phyloP scores from a whole-genome alignment of 2,113 vertebrate genomes.

The Protobothrops flavoviridis region DNA sequence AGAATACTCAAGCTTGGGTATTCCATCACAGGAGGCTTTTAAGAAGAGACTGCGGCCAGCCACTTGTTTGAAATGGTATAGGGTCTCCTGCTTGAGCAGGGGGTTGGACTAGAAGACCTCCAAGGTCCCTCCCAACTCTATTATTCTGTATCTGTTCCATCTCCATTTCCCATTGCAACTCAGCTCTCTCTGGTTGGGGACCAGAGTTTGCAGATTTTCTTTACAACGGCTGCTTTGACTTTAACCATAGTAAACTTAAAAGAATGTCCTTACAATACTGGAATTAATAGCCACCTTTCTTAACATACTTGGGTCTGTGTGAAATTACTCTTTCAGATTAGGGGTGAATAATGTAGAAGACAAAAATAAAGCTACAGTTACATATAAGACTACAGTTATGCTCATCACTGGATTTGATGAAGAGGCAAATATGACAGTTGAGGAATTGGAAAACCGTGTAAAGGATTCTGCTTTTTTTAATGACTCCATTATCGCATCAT shows the following conservation, averaged over 20 bases:
- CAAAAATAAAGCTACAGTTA: accelerated
- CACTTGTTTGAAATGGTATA: no score
- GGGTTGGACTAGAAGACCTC: neutral
- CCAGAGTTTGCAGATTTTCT: neutral
- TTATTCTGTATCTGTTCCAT: neutral
- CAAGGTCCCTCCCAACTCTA: neutral
- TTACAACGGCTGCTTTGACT: neutral
- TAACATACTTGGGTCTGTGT: neutral
- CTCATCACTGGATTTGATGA: neutral
- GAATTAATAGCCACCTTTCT: neutral
- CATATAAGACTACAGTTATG: accelerated
- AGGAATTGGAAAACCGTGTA: accelerated
- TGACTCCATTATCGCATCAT: accelerated
- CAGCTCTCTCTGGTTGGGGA: no score
- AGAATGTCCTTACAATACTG: neutral
- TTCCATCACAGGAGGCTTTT: no score
- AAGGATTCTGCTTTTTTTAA: accelerated
- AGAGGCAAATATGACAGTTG: accelerated
- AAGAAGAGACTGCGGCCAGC: no score
- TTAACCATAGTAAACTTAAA: neutral
- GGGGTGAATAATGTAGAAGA: accelerated
- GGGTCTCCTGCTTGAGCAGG: neutral
- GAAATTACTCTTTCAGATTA: conserved; percentile 41
- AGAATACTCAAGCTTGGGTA: neutral
- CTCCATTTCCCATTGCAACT: neutral